Percentiles rank a stretch among this genome's conserved stretches.
Conservation (phyloP, 1,140 invertebrate species). For the Plodia interpunctella region DNA sequence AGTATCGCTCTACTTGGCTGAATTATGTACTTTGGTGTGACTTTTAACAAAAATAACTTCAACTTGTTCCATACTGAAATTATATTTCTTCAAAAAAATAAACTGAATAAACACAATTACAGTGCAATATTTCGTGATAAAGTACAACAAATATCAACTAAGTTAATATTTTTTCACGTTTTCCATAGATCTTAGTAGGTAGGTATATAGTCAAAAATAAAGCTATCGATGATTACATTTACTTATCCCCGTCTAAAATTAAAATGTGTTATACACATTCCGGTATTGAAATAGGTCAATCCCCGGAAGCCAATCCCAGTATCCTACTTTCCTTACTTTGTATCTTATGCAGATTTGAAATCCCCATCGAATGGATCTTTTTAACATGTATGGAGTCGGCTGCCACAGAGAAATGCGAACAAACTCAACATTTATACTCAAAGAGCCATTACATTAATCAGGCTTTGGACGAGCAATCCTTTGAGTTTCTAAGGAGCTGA, state of each 20-base stretch:
- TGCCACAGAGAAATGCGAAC: neutral
- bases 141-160: too few relatives aligned
- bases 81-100: too few relatives aligned
- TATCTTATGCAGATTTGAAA: conserved; percentile 1
- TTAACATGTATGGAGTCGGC: neutral
- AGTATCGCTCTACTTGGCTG: neutral
- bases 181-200: too few relatives aligned
- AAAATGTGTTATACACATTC: too few relatives aligned
- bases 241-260: too few relatives aligned
- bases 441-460: neutral
- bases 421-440: neutral
- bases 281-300: neutral
- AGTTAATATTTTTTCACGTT: too few relatives aligned
- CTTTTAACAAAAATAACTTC: conserved; percentile 4
- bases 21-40: neutral
- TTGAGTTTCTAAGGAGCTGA: conserved; percentile 1
- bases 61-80: neutral
- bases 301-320: neutral
- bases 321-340: neutral
- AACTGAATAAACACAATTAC: too few relatives aligned
- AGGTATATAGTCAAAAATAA: too few relatives aligned
- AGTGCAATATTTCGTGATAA: too few relatives aligned
- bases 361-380: neutral
- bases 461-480: neutral
- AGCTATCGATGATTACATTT: too few relatives aligned